phyloP scores from a whole-genome alignment of 1,140 invertebrate species.

The Scylla paramamosain region DNA sequence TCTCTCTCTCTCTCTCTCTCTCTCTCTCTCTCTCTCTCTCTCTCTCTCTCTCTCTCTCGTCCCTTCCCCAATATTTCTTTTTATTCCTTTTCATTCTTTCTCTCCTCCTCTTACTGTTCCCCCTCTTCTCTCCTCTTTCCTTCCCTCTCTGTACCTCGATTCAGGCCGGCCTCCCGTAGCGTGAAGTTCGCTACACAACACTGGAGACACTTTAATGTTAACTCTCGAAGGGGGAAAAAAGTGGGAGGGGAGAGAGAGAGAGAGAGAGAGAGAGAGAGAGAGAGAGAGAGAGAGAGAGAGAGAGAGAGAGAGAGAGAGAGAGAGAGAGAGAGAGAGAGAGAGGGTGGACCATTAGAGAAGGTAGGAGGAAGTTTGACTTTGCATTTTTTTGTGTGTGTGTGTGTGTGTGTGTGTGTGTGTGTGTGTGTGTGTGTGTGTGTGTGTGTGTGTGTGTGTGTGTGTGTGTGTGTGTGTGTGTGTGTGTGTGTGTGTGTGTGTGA shows the following conservation, averaged over 20 bases:
- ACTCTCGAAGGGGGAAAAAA: not conserved
- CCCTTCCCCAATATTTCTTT: too few species aligned
- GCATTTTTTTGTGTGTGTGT: not conserved
- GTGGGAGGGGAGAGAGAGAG: too few species aligned
- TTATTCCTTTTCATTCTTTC: not conserved
- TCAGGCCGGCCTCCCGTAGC: not conserved
- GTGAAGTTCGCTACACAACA: not conserved
- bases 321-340: too few species aligned
- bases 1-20: too few species aligned
- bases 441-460: constrained; percentile 27
- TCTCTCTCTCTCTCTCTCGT: not conserved
- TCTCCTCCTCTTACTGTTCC: not conserved
- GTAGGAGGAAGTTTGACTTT: not conserved
- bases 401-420: constrained; percentile 13
- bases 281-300: too few species aligned
- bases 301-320: too few species aligned
- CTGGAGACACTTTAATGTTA: not conserved
- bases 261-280: too few species aligned
- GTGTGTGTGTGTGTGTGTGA: not conserved
- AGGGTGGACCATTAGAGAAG: not conserved
- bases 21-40: too few species aligned
- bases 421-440: not conserved
- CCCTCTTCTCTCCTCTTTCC: not conserved
- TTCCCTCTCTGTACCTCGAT: too few species aligned
- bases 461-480: constrained; percentile 21